Conservation (phyloP, 2,113 vertebrate species). For the Ptilonorhynchus violaceus region DNA sequence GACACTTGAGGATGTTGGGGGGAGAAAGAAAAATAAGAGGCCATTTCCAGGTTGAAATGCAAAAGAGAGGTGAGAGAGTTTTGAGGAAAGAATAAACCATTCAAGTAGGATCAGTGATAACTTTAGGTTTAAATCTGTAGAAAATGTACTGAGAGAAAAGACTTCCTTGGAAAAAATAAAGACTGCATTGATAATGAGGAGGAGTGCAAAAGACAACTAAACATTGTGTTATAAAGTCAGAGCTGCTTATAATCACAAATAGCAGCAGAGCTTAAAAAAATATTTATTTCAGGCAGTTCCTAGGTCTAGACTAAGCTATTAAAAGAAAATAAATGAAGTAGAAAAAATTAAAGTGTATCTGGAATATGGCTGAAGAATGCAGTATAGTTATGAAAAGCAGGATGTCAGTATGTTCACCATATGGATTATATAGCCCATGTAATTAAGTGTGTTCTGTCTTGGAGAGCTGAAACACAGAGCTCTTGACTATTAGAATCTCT, state of each 20-base stretch:
- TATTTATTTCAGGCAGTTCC: not conserved
- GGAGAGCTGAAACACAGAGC: not conserved
- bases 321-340: not conserved
- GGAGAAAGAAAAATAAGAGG: not conserved
- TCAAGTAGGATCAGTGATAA: not conserved
- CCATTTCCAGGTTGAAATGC: not conserved
- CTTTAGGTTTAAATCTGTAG: not conserved
- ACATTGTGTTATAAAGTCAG: not conserved
- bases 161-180: not conserved
- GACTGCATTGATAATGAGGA: not conserved
- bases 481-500: not conserved
- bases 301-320: not conserved
- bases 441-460: not conserved
- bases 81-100: not conserved
- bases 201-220: not conserved
- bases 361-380: not conserved
- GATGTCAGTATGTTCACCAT: not conserved
- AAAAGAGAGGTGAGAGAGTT: not conserved
- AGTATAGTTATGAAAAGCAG: not conserved
- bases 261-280: not conserved
- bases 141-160: not conserved
- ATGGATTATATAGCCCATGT: not conserved
- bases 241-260: not conserved
- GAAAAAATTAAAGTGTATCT: not conserved
- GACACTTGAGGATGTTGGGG: not conserved